Evolutionary conservation across 2,888 invertebrate species (phyloP).

Genomic region (Zootermopsis nevadensis): DNA sequence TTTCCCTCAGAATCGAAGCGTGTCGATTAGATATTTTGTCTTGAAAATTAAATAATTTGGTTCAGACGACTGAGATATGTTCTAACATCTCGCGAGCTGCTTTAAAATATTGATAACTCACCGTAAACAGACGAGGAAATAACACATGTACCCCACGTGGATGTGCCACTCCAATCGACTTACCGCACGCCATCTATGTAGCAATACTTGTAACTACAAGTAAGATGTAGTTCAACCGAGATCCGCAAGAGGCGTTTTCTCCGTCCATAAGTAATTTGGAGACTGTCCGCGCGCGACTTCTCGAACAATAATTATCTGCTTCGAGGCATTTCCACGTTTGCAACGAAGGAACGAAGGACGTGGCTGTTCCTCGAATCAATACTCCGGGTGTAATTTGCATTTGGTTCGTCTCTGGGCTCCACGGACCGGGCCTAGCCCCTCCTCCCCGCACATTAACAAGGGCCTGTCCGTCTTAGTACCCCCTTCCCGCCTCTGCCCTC

Average conservation of each 20-base stretch:
- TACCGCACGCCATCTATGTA: constrained; percentile 14
- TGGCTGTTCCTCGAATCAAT: constrained; percentile 50
- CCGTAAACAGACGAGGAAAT: background rate
- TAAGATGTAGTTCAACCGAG: constrained; percentile 6
- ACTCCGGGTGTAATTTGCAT: constrained; percentile 52
- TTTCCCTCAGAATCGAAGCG: no score
- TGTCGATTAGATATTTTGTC: no score
- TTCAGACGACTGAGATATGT: no score
- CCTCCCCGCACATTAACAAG: constrained; percentile 51
- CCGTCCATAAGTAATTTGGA: constrained; percentile 44
- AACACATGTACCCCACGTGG: constrained; percentile 7
- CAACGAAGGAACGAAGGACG: constrained; percentile 48
- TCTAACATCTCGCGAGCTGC: no score
- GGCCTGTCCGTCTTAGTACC: constrained; percentile 50
- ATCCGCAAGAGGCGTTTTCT: constrained; percentile 37
- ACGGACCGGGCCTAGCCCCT: constrained; percentile 40
- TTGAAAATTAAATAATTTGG: no score
- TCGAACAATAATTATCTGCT: constrained; percentile 53
- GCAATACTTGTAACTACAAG: background rate
- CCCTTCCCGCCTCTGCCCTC: constrained; percentile 12
- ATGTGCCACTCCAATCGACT: background rate
- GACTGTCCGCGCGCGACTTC: constrained; percentile 49
- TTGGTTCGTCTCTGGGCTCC: constrained; percentile 51
- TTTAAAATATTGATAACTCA: background rate
- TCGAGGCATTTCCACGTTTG: constrained; percentile 52